Base-by-base conservation (phyloP, 2,113 vertebrate genomes). In the Aramus guarauna region DNA sequence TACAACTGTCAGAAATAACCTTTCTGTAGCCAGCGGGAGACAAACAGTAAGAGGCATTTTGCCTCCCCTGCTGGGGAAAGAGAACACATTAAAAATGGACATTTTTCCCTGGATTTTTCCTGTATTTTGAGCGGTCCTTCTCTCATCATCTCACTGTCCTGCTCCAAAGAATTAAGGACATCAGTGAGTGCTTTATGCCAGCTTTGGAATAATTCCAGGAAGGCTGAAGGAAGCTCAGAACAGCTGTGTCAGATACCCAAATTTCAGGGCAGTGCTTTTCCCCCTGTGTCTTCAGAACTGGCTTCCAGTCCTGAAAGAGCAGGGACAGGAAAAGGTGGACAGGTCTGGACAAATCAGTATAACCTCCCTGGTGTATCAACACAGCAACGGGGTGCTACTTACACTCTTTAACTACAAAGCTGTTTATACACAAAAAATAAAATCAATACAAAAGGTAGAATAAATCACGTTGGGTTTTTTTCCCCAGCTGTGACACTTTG, bases 361-460 rank as follows among this genome's bases (percentile, higher is more conserved):
- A 56, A 64, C 7, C 6, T 68, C 36, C 9, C 45, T 66, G 23
- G 18, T 12, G 60, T 36, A n/a, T 8, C 0, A 0, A 67, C 41
- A 41, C 5, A 77, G 37, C 15, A 41, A 27, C 2, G 0, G 0
- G 19, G 45, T 6, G 3, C 13, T 62, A 52, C n/a, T 48, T 48
- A 18, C 0, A 66, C 23, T 77, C 22, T 80, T 82, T 27, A 36
- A 63, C 29, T 20, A 16, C 15, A n/a, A 77, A 41, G 36, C 16
- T 64, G 26, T 24, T 92, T 56, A 82, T n/a, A 41, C 18, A 64
- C 29, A 19, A 34, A 39, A 41, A 64, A 58, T 41, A 48, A 91
- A 58, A 41, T 43, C 47, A 73, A 68, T 84, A 53, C 17, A 55
- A 62, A 79, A 86, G 43, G 36, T 50, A 83, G 5, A 27, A 53